A percentile compares a stretch with the other conserved stretches of the same genome.
Conservation (phyloP, 2,113 vertebrate species). For the Phyllopteryx taeniolatus region DNA sequence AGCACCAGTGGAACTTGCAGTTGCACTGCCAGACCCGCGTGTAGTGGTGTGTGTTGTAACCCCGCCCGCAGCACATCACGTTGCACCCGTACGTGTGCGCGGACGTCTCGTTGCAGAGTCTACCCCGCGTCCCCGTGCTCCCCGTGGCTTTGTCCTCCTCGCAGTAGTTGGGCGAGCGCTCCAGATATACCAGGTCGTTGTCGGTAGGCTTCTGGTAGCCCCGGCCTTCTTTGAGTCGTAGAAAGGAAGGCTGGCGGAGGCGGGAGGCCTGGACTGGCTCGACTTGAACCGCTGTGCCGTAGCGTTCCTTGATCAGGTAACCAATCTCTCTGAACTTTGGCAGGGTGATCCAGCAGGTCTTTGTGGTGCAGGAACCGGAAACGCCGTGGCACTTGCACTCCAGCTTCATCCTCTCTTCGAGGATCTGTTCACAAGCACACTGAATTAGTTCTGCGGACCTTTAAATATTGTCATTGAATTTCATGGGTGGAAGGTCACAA, state of each 20-base stretch:
- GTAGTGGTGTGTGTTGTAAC: conserved; percentile 95
- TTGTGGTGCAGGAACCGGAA: conserved; percentile 96
- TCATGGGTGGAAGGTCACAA: too few relatives aligned
- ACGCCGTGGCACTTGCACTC: conserved; percentile 98
- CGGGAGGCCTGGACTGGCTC: conserved; percentile 91
- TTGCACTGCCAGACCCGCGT: conserved; percentile 97
- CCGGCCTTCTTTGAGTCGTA: conserved; percentile 90
- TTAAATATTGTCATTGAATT: not conserved
- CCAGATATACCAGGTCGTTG: conserved; percentile 93
- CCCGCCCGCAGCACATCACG: conserved; percentile 95
- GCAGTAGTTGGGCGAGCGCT: conserved; percentile 97
- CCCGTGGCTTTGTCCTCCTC: conserved; percentile 90
- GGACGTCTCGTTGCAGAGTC: conserved; percentile 94
- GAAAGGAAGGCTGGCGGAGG: conserved; percentile 92
- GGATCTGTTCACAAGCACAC: conserved; percentile 70
- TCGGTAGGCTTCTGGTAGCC: conserved; percentile 96
- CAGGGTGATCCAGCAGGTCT: conserved; percentile 97
- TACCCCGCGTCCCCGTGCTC: conserved; percentile 89
- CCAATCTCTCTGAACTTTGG: conserved; percentile 97
- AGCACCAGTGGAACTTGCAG: conserved; percentile 99
- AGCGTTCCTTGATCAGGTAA: conserved; percentile 92
- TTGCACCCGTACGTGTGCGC: conserved; percentile 82
- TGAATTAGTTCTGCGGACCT: not conserved
- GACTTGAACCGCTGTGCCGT: conserved; percentile 88
- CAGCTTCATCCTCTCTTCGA: conserved; percentile 93